Percentiles rank a stretch among this genome's conserved stretches.
phyloP scores from a whole-genome alignment of 2,888 invertebrate genomes.

The Seira musarum region DNA sequence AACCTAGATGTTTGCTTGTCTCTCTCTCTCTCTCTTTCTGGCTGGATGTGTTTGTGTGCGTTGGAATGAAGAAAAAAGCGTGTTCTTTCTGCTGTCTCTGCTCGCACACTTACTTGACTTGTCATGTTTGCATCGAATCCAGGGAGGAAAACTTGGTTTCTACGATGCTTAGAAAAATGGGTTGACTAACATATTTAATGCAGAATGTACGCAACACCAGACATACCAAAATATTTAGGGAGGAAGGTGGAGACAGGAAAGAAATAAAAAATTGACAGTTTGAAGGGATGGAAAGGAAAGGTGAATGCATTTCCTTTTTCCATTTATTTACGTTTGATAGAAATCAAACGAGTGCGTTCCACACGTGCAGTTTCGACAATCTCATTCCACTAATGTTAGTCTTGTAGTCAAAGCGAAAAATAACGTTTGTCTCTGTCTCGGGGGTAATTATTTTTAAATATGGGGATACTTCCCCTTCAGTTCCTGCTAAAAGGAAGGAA shows the following conservation, averaged over 20 bases:
- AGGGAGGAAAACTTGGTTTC: neutral
- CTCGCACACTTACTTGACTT: neutral
- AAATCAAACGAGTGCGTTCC: neutral
- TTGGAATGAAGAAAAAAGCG: neutral
- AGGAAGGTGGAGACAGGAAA: neutral
- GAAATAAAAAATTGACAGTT: neutral
- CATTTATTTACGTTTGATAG: neutral
- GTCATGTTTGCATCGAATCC: neutral
- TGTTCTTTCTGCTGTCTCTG: neutral
- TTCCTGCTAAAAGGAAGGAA: too few relatives aligned
- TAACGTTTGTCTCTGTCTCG: too few relatives aligned
- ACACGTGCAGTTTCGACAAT: neutral
- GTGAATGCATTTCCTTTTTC: neutral
- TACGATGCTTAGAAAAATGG: neutral
- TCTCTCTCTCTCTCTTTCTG: neutral
- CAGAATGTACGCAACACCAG: neutral
- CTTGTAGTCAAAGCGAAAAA: too few relatives aligned
- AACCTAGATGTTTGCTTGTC: slow-evolving; percentile 42
- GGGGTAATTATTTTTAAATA: too few relatives aligned
- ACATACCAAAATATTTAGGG: neutral
- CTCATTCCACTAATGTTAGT: too few relatives aligned
- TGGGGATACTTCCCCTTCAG: too few relatives aligned
- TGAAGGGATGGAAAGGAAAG: neutral
- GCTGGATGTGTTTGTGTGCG: neutral
- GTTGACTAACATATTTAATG: slow-evolving; percentile 7